Conservation (phyloP, 2,113 vertebrate species). For the Salvelinus namaycush region DNA sequence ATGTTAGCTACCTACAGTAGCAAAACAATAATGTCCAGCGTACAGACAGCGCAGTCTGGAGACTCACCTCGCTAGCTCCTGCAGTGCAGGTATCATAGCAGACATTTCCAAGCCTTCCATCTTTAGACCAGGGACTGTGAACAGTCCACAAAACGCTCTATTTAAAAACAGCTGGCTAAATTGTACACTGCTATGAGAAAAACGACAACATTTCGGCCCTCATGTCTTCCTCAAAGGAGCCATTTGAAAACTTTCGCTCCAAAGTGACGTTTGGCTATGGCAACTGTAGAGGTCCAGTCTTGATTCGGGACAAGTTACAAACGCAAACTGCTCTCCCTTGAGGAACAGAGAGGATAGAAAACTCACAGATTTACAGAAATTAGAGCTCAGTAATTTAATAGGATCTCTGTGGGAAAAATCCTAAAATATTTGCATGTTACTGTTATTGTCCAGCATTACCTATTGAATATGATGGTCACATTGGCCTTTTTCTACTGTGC, state of each 20-base stretch:
- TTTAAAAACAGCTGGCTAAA: background rate
- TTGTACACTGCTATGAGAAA: background rate
- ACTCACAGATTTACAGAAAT: no score
- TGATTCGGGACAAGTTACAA: background rate
- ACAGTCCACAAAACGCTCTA: background rate
- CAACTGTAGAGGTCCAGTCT: constrained; percentile 23
- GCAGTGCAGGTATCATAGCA: constrained; percentile 93
- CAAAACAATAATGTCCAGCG: background rate
- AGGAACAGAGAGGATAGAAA: no score
- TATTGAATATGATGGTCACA: no score
- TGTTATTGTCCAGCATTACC: no score
- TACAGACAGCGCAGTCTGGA: background rate
- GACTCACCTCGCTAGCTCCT: constrained; percentile 86
- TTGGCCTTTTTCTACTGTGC: no score
- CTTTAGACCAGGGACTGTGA: background rate
- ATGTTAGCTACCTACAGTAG: background rate
- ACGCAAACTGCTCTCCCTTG: background rate
- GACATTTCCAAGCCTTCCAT: constrained; percentile 90
- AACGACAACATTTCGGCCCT: background rate
- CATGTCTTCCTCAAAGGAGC: background rate
- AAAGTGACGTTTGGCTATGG: constrained; percentile 58
- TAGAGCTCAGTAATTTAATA: no score
- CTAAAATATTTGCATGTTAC: no score
- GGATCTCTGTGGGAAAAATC: no score
- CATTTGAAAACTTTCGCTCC: constrained; percentile 67